Evolutionary conservation across 2,797 vertebrate genomes (phyloP).

Genomic region (Bovichtus diacanthus): DNA sequence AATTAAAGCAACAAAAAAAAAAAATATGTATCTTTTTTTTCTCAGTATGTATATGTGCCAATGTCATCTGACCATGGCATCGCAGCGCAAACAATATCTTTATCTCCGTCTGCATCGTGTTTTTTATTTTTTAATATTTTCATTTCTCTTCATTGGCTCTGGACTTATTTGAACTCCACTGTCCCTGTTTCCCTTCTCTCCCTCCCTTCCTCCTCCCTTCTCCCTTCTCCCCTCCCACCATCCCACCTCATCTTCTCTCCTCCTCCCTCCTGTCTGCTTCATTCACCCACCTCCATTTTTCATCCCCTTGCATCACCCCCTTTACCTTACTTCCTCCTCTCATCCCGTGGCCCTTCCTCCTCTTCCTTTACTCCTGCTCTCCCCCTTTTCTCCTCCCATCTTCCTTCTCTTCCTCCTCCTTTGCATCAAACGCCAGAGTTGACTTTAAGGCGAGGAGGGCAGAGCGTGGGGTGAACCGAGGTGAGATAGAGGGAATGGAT

Average conservation of each 20-base stretch:
- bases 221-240: constrained; percentile 31
- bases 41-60: neutral
- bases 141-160: constrained; percentile 38
- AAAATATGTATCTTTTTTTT: constrained; percentile 8
- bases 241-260: constrained; percentile 36
- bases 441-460: constrained; percentile 55
- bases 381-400: neutral
- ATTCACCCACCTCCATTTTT: constrained; percentile 37
- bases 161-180: constrained; percentile 70
- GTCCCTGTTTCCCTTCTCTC: constrained; percentile 57
- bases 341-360: constrained; percentile 6
- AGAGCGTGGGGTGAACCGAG: constrained; percentile 54
- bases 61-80: constrained; percentile 31
- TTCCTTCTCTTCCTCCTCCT: constrained; percentile 1
- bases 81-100: constrained; percentile 47
- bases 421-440: constrained; percentile 42
- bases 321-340: constrained; percentile 17
- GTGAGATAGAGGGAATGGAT: constrained; percentile 40
- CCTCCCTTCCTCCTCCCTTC: constrained; percentile 9
- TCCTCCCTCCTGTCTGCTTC: constrained; percentile 31
- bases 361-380: neutral
- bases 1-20: constrained; percentile 33
- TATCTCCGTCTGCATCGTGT: constrained; percentile 48
- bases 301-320: constrained; percentile 23
- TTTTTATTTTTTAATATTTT: constrained; percentile 2